These are phyloP conservation scores for Lepidurus arcticus DNA, from an alignment of 1,140 invertebrate genomes.

Conservation along the genomic window DNA sequence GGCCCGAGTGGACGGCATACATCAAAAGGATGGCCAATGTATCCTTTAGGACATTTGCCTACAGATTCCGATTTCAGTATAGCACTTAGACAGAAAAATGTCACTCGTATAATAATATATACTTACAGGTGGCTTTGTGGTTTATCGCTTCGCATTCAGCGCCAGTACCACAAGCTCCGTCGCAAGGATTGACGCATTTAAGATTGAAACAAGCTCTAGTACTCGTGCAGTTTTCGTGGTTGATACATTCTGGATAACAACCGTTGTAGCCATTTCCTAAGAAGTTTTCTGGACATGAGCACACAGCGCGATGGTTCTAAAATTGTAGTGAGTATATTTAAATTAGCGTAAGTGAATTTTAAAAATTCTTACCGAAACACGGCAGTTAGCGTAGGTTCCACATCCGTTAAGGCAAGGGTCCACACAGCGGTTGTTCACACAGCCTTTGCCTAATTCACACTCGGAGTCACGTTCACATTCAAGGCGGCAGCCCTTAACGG, in stretches of 20 bases:
- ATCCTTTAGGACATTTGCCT: conserved; percentile 69
- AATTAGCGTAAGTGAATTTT: too few relatives aligned
- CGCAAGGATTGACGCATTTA: conserved; percentile 70
- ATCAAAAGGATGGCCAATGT: conserved; percentile 78
- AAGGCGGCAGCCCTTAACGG: conserved; percentile 64
- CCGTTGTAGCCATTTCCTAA: conserved; percentile 44
- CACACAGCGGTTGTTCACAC: conserved; percentile 35
- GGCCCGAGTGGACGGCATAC: conserved; percentile 65
- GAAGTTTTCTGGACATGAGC: conserved; percentile 62
- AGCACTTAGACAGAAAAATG: not conserved
- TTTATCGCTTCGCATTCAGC: conserved; percentile 70
- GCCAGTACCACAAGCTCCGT: conserved; percentile 63
- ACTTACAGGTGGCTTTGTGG: conserved; percentile 68
- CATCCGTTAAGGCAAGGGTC: conserved; percentile 33
- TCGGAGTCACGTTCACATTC: conserved; percentile 71
- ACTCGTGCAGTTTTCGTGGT: conserved; percentile 44
- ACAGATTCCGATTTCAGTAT: not conserved
- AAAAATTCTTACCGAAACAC: conserved; percentile 30
- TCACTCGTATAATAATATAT: conserved; percentile 43
- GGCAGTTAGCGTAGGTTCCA: conserved; percentile 34
- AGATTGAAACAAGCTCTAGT: conserved; percentile 60
- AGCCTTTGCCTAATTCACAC: conserved; percentile 48
- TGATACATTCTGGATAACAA: conserved; percentile 43
- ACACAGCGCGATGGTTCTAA: conserved; percentile 48
- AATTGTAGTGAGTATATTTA: not conserved